Evolutionary conservation across 2,113 vertebrate species (phyloP).

Genomic region (Psammodynastes pulverulentus): DNA sequence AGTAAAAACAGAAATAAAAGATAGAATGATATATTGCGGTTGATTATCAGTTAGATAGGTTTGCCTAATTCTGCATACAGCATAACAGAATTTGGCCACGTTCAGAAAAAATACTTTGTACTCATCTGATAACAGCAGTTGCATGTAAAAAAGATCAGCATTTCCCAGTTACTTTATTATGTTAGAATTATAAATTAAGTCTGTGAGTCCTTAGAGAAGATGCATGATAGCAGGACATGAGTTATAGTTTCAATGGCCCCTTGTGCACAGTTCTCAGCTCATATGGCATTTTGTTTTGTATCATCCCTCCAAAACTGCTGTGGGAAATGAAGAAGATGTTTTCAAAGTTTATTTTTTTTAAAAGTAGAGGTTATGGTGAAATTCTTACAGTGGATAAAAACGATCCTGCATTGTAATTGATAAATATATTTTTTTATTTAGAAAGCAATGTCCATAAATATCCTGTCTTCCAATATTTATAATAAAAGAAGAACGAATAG

Average conservation of each 20-base stretch:
- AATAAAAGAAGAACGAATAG: not conserved
- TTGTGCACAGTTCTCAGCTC: not conserved
- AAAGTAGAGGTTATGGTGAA: not conserved
- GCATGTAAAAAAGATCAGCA: not conserved
- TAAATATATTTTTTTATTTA: not conserved
- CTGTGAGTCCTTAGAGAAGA: not conserved
- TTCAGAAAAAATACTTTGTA: not conserved
- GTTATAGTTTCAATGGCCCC: not conserved
- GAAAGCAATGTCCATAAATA: not conserved
- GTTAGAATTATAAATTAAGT: not conserved
- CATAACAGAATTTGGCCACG: not conserved
- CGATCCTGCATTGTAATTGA: not conserved
- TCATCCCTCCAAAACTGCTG: not conserved
- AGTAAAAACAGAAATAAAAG: not conserved
- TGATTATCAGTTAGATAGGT: not conserved
- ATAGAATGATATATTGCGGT: not conserved
- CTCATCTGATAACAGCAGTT: not conserved
- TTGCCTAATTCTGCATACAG: not conserved
- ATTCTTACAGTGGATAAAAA: not conserved
- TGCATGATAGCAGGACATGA: not conserved
- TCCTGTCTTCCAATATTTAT: not conserved
- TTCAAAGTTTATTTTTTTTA: not conserved
- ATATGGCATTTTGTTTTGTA: not conserved
- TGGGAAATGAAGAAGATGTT: not conserved
- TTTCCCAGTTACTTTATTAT: not conserved